Base-by-base conservation (phyloP, 2,113 vertebrate species). In the Grantiella picta region DNA sequence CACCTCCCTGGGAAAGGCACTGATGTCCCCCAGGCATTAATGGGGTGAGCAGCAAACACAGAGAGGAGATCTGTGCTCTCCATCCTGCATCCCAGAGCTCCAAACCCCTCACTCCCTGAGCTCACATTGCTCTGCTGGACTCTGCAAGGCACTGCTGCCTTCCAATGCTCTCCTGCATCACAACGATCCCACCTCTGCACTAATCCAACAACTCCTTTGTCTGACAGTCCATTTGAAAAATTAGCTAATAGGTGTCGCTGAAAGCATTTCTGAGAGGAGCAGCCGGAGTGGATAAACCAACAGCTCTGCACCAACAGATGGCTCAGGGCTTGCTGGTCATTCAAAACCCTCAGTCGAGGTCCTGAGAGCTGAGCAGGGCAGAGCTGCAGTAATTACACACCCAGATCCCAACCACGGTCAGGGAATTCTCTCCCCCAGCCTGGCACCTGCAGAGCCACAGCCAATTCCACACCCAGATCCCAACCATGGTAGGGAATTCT, bases 361-460 rank as follows among this genome's bases (percentile, higher is more conserved):
- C 56, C 71, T 42, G 36, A 18, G 19, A 44, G 88, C 85, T 70
- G 57, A 20, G 33, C 63, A 16, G 70, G 84, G 85, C 44, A 66
- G 70, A 44, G 88, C 90, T 87, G 88, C 68, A 96, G 83, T 89
- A 85, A 70, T 89, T 53, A 86, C 82, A 52, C 79, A 79, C 61
- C 78, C 82, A 72, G 82, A 76, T 68, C 52, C 78, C 82, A 77
- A n/a, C 45, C 25, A 6, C 8, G 73, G 22, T 84, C 38, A 52
- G 90, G 82, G 95, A 95, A 95, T 95, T 8, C 18, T 71, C 72
- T 59, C 75, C n/a, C n/a, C n/a, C n/a, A n/a, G n/a, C n/a, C 87
- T 87, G 95, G 92, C 89, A 60, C 60, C 92, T 12, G 64, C 3
- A 66, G 75, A 66, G n/a, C 73, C 25, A 11, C 83, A 96, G 83